Evolutionary conservation across 1,140 invertebrate genomes (phyloP).

Genomic region (Drosophila tristis): DNA sequence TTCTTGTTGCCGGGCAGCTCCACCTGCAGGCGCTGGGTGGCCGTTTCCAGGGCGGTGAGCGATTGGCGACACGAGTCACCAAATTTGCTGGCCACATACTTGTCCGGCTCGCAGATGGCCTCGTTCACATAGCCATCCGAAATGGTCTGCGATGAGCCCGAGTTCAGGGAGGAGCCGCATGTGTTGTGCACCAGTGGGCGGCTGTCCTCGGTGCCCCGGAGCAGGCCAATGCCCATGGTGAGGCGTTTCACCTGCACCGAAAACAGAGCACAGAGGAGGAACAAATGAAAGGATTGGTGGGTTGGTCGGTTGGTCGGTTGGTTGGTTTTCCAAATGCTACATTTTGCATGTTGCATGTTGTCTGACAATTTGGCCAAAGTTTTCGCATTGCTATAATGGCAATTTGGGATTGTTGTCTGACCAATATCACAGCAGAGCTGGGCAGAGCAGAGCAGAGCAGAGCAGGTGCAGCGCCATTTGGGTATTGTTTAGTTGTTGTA

Average conservation of each 20-base stretch:
- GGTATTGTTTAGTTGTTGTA: constrained; percentile 34
- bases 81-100: constrained; percentile 83
- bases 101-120: constrained; percentile 87
- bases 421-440: constrained; percentile 39
- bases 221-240: constrained; percentile 82
- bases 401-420: constrained; percentile 47
- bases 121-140: constrained; percentile 92
- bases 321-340: constrained; percentile 2
- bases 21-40: constrained; percentile 66
- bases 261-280: not conserved
- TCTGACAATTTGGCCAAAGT: constrained; percentile 65
- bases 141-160: constrained; percentile 85
- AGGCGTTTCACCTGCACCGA: constrained; percentile 77
- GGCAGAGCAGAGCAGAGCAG: not conserved
- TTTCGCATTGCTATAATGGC: constrained; percentile 67
- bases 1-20: constrained; percentile 74
- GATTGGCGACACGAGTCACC: constrained; percentile 83
- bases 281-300: no score
- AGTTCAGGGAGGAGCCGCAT: constrained; percentile 85
- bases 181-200: constrained; percentile 86
- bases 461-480: constrained; percentile 28
- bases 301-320: not conserved
- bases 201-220: constrained; percentile 86
- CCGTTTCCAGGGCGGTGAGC: constrained; percentile 75
- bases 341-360: constrained; percentile 58